Evolutionary conservation across 2,888 invertebrate species (phyloP), one percentile per base, ranked within the genome.

Genomic region (Ennomos quercinarius): DNA sequence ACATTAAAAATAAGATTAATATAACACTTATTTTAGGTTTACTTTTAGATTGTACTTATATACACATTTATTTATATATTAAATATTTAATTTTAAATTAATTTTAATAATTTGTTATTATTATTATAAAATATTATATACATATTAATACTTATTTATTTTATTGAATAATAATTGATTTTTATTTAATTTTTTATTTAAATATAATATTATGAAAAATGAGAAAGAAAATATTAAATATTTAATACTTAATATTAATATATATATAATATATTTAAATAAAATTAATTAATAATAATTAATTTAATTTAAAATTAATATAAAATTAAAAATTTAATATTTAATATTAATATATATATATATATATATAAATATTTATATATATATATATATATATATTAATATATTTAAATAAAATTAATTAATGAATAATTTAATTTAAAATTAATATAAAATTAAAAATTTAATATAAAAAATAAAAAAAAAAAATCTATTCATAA

Each of bases 401-500:
- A 60, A 59, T 47, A 43, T 47, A 46, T 57, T 64, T 62, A 49
- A 55, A 58, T 39, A 57, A 63, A 57, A 60, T 61, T 53, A 61
- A 54, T 58, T 58, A 56, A 40, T 51, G 40, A 48, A 45, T 17
- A 17, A 57, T 50, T 35, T 48, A 60, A 59, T 47, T 47, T 47
- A 46, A 27, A 27, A 27, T 57, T 64, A 61, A 49, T 52, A 58
- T 39, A 56, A 63, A 57, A 60, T 61, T 53, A 61, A 54, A 58
- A 45, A 63, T 61, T 64, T 62, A 63, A 66, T 66, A 62, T 62
- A 70, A 68, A 78, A 83, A 82, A 80, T 80, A 81, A 80, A 83
- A 83, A 83, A 83, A 81, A 85, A 84, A 79, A 82, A 57, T 82
- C 82, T 83, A 81, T 83, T 54, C 41, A 58, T 68, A 72, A 78